A percentile compares a stretch with the other conserved stretches of the same genome.
Evolutionary conservation across 1,140 invertebrate species (phyloP).

Genomic region (Dinothrombium tinctorium): DNA sequence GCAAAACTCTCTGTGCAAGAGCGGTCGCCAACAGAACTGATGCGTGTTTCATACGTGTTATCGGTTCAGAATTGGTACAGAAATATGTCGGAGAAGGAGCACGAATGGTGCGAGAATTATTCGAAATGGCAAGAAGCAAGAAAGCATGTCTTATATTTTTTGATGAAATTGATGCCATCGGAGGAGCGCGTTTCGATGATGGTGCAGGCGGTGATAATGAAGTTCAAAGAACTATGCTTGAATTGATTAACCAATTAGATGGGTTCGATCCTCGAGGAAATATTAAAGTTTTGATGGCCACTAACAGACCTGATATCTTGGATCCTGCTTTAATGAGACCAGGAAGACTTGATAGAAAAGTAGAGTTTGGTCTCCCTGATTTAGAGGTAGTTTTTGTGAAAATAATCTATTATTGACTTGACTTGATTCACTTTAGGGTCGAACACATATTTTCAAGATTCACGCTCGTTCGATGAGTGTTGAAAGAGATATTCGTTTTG

Average conservation of each 20-base stretch:
- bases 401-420: not conserved
- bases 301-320: constrained; percentile 91
- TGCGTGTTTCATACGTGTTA: constrained; percentile 97
- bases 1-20: constrained; percentile 83
- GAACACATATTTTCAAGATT: constrained; percentile 95
- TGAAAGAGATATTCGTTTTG: constrained; percentile 92
- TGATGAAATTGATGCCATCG: constrained; percentile 99
- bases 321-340: constrained; percentile 96
- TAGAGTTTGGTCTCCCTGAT: constrained; percentile 92
- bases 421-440: constrained; percentile 29
- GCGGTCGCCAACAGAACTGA: constrained; percentile 96
- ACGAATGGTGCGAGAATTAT: constrained; percentile 93
- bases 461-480: constrained; percentile 97
- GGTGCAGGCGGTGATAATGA: constrained; percentile 95
- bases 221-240: constrained; percentile 97
- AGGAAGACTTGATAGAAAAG: constrained; percentile 87
- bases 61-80: constrained; percentile 84
- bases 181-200: constrained; percentile 89
- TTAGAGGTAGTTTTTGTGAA: constrained; percentile 34
- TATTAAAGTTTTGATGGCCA: constrained; percentile 98
- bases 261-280: constrained; percentile 99
- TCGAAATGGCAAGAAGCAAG: constrained; percentile 98
- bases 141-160: constrained; percentile 99
- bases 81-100: constrained; percentile 99
- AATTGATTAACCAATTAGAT: constrained; percentile 94